phyloP scores from a whole-genome alignment of 2,797 vertebrate genomes.

The Mus spretus region DNA sequence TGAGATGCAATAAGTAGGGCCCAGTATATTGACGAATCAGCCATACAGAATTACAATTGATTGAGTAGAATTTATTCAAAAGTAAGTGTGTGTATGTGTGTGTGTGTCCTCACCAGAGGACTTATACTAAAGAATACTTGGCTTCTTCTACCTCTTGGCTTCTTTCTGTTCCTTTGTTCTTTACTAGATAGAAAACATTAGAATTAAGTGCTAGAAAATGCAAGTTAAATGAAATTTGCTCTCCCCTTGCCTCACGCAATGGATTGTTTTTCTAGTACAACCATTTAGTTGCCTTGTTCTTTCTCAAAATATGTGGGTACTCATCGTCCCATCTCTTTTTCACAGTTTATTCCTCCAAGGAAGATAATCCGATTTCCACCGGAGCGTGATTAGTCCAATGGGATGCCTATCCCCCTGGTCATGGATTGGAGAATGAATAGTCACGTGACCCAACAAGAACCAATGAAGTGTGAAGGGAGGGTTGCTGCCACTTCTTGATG shows the following conservation, averaged over 20 bases:
- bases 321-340: background rate
- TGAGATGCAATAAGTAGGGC: background rate
- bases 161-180: background rate
- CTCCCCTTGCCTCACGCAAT: background rate
- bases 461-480: background rate
- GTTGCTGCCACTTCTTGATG: background rate
- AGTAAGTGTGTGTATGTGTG: background rate
- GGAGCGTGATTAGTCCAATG: background rate
- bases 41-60: background rate
- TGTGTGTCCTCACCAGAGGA: background rate
- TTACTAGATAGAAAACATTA: background rate
- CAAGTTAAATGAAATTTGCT: background rate
- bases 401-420: background rate
- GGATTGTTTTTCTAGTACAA: background rate
- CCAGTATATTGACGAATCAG: background rate
- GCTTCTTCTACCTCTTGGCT: background rate
- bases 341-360: background rate
- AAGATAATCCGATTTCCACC: background rate
- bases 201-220: background rate
- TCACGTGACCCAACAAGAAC: background rate
- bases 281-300: background rate
- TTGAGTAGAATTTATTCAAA: constrained; percentile 38
- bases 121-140: background rate
- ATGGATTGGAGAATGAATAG: background rate
- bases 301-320: background rate